Evolutionary conservation across 1,140 invertebrate genomes (phyloP), one percentile per base, ranked within the genome.

Genomic region (Atta texana): DNA sequence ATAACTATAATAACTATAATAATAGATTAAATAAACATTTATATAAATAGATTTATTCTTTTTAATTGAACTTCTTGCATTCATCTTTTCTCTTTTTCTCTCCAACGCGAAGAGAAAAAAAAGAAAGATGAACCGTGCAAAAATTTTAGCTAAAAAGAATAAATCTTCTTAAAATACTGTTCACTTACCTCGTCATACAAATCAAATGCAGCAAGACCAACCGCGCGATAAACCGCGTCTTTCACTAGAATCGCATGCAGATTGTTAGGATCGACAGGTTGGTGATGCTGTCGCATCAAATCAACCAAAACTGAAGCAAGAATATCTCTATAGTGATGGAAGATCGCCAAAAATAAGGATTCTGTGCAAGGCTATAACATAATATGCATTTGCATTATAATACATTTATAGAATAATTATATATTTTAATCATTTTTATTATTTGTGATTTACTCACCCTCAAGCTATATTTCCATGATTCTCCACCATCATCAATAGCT

Each of bases 201-300:
- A 91, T 99, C 98, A 95, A 98, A 98, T 0, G 98, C 97, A n/a
- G 97, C 97, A 75, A 98, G 95, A 21, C 98, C 98, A 72, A 98
- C 97, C 1, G 98, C 98, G 95, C 98, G 98, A 92, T 99, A 99
- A 76, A 99, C 97, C n/a, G 98, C 98, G 96, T 99, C 98, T 95
- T 99, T 99, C 31, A 97, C 95, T 77, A 99, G 94, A 92, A 99
- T 97, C 14, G 96, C 96, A 86, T 96, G 96, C 84, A 98, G 94
- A 95, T 99, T 97, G 72, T 96, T 95, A 4, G 97, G 96, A 75
- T 97, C 95, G 87, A 96, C 96, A 88, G 96, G 96, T 76, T 95
- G 96, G 92, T 96, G 96, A 89, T 96, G 96, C 64, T 95, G 95
- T 55, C 96, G 95, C 64, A 98, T 96, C 88, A 98, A 96, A 87